Base-by-base conservation (phyloP, 2,113 vertebrate genomes). In the Boulengeromyrus knoepffleri region DNA sequence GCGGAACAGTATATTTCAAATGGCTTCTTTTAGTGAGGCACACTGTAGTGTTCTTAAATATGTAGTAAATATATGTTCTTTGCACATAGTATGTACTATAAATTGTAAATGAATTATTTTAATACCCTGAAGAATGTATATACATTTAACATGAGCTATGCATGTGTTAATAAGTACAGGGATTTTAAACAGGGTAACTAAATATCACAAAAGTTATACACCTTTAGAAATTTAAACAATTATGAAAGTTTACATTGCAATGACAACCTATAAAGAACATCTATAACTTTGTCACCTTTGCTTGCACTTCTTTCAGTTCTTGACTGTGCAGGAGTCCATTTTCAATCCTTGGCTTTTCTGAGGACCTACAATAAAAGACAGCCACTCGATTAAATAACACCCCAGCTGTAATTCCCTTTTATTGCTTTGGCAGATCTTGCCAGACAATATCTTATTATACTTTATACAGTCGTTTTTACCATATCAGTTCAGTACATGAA, bases 291-390 rank as follows among this genome's bases (percentile, higher is more conserved):
- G 85, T 87, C 49, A 53, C 39, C 85, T 89, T 49, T n/a, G 66
- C 39, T 88, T 88, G 87, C 52, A 62, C 56, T 62, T 24, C 52
- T 46, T 45, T 66, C 17, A 62, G 17, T 42, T 90, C 86, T 85
- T 87, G 39, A 8, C 47, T 46, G 42, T n/a, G 56, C 9, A 10
- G 39, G 49, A 53, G 31, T 89, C 80, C 88, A 27, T 49, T 92
- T 88, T 88, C 85, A 85, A n/a, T 31, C 4, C 7, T 70, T 66
- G 12, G 83, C 19, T 91, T 91, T 53, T 90, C 66, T 42, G 74
- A 15, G 24, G 9, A 70, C 87, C 91, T 92, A 87, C 24, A 89
- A 91, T 90, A 45, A 87, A 89, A 50, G 89, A 53, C 74, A 80
- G 74, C 31, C 36, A 0, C 36, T 80, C 6, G 36, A 80, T 19